A percentile compares a stretch with the other conserved stretches of the same genome.
phyloP scores from a whole-genome alignment of 2,797 vertebrate genomes.

The Amblyraja radiata region DNA sequence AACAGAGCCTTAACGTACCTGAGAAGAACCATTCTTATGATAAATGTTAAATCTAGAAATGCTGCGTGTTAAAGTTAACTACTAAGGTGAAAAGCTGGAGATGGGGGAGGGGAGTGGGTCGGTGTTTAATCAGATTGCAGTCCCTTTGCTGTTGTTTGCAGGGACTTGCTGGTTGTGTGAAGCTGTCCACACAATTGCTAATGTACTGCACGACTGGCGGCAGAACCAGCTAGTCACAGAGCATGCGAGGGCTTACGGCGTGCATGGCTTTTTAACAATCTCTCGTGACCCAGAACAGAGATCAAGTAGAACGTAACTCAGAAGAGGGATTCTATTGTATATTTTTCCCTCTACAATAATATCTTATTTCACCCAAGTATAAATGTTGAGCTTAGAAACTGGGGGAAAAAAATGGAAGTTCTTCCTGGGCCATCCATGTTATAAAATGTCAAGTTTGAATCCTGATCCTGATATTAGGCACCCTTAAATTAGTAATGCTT shows the following conservation, averaged over 20 bases:
- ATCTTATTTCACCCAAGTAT: neutral
- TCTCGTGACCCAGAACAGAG: constrained; percentile 6
- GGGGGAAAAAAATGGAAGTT: neutral
- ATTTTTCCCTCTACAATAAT: neutral
- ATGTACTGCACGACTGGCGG: neutral
- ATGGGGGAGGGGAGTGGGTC: no score
- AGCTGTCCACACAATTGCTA: neutral
- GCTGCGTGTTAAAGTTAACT: neutral
- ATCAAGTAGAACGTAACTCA: neutral
- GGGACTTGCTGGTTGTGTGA: neutral
- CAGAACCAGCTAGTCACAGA: neutral
- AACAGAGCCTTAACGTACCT: neutral
- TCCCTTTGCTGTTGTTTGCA: neutral
- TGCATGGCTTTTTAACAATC: neutral
- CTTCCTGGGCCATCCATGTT: neutral
- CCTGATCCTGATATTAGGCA: neutral
- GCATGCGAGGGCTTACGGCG: neutral
- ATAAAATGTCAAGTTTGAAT: neutral
- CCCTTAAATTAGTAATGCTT: neutral
- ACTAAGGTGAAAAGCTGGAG: neutral
- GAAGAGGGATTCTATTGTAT: neutral
- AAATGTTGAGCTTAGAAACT: neutral
- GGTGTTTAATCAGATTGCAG: neutral
- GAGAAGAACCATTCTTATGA: neutral
- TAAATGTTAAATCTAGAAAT: neutral